phyloP scores from a whole-genome alignment of 2,797 vertebrate species.

The Epinephelus awoara region DNA sequence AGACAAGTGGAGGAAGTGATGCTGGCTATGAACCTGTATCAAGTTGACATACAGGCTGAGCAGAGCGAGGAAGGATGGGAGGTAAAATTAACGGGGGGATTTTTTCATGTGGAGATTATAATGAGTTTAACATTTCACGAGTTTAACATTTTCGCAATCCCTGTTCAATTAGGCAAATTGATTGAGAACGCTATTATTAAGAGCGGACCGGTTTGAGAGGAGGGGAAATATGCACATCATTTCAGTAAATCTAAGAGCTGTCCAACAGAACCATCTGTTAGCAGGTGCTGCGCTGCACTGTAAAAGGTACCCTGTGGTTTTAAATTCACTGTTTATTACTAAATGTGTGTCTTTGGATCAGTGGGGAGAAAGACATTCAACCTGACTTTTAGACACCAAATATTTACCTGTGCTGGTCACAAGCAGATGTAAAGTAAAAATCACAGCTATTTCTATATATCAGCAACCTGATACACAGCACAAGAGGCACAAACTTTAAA shows the following conservation, averaged over 20 bases:
- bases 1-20: conserved; percentile 77
- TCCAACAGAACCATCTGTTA: rapidly evolving
- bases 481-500: too few relatives aligned
- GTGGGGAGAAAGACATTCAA: too few relatives aligned
- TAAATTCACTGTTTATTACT: background rate
- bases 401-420: too few relatives aligned
- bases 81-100: conserved; percentile 70
- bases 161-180: background rate
- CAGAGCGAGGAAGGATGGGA: conserved; percentile 65
- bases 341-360: too few relatives aligned
- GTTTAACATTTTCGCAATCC: background rate
- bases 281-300: background rate
- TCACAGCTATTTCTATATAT: too few relatives aligned
- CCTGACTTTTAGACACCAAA: too few relatives aligned
- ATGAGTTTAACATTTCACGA: conserved; percentile 7
- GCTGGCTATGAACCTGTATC: conserved; percentile 87
- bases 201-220: background rate
- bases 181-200: background rate
- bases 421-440: too few relatives aligned
- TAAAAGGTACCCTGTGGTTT: background rate
- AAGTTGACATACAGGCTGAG: conserved; percentile 49
- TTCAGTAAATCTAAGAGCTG: background rate
- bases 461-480: too few relatives aligned
- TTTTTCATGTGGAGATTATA: background rate
- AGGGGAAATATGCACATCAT: background rate